Evolutionary conservation across 2,888 invertebrate species (phyloP), one percentile per base, ranked within the genome.

Genomic region (Philereme vetulata): DNA sequence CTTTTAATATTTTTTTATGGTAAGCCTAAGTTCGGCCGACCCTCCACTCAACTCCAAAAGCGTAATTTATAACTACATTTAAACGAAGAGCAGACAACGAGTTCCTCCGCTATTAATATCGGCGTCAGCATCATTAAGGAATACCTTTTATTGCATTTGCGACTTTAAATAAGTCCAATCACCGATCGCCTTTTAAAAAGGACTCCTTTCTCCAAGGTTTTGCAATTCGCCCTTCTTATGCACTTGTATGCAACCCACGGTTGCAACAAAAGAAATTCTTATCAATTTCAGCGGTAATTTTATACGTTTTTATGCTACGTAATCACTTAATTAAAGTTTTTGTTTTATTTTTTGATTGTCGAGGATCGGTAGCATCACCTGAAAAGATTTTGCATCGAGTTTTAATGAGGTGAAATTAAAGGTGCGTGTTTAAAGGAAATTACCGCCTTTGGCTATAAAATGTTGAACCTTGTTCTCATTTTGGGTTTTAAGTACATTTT

Each of bases 191-290:
- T 85, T 86, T 85, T 85, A 85, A 84, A 84, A 78, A 84, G 84
- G 82, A 77, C 86, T 85, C 90, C 89, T 90, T 91, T 90, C 90
- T 89, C 90, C 88, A 81, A 84, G 84, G 85, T 88, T 88, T 86
- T 79, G 86, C 80, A 86, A 86, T 77, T 70, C 77, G 87, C 85
- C 88, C 88, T 89, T 88, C 82, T 88, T 88, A 85, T 38, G 7
- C 38, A 38, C 8, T 21, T 21, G 21, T 36, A 50, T 46, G 43
- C 36, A 52, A 32, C 48, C 45, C 44, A 55, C 44, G 51, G 72
- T 70, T 77, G 72, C 71, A 81, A 85, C 82, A 85, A 85, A 86
- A 82, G 81, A 81, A 81, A 78, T 83, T 80, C 81, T 82, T 83
- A 81, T 84, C 75, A 79, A 77, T 82, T 84, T 74, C 78, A 72